These are phyloP conservation scores for Chloroceryle amazona DNA, from an alignment of 2,797 vertebrate genomes.

Conservation along the genomic window DNA sequence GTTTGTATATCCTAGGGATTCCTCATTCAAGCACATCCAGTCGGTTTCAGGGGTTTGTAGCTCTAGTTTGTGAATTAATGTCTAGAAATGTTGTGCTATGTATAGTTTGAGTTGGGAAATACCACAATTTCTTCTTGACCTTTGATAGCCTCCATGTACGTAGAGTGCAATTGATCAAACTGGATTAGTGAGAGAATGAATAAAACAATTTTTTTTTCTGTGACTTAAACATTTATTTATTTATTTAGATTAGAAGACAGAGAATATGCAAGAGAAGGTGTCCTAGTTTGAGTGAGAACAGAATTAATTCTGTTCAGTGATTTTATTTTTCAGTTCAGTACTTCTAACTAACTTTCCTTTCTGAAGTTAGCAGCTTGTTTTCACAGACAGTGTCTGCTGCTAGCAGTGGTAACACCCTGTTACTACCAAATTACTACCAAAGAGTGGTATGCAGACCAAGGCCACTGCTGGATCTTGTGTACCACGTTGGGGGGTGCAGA, in stretches of 20 bases:
- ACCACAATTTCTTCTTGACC: not conserved
- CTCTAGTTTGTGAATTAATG: not conserved
- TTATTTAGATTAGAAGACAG: not conserved
- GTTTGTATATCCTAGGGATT: not conserved
- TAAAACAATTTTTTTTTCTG: not conserved
- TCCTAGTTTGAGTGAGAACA: no score
- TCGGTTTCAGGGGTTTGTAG: not conserved
- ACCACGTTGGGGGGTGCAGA: no score
- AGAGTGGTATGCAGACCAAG: no score
- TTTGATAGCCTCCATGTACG: rapidly evolving
- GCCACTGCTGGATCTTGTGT: no score
- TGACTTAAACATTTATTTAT: not conserved
- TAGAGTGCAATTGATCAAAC: not conserved
- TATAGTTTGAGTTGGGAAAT: not conserved
- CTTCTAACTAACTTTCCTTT: no score
- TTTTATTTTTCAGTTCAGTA: no score
- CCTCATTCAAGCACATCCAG: not conserved
- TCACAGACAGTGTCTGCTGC: no score
- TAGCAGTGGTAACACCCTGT: no score
- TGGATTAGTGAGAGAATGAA: not conserved
- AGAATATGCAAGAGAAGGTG: not conserved
- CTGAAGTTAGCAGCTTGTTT: no score
- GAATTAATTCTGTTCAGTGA: no score
- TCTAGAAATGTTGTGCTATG: not conserved
- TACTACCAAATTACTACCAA: no score